Base-by-base conservation (phyloP, 2,888 invertebrate species). In the Autographa gamma region DNA sequence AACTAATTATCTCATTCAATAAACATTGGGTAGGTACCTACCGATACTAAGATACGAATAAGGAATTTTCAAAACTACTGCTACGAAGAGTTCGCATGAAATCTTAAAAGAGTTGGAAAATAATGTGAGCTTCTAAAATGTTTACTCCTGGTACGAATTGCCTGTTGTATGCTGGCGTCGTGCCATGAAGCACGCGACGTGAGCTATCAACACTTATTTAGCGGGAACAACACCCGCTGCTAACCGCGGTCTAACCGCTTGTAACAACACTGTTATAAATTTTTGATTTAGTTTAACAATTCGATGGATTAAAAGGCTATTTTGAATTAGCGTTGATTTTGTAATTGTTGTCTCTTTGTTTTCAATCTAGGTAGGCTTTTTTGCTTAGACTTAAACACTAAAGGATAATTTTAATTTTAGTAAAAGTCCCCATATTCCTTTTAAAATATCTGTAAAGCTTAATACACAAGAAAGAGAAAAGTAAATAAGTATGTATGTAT, bases 81-180 rank as follows among this genome's bases (percentile, higher is more conserved):
- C 72, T 66, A 66, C 56, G 41, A 64, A 80, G 76, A 80, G 71
- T 43, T 56, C 25, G 25, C 13, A 56, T 25, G 13, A 56, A 56
- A 19, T 8, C 19, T 48, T 48, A 6, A 61, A 60, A 38, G 38
- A 38, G 11, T 65, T n/a, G 9, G 65, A 68, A 72, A 68, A 72
- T 63, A 63, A 38, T 54, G 56, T 65, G 60, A 64, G 73, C 68
- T 68, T 72, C 63, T 68, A 80, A 77, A 77, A 80, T 80, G 81
- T 72, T 77, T 77, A 68, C 72, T 61, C 66, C 32, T 43, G 25
- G 73, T 63, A 77, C 81, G 68, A 77, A 80, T 80, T 80, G 73
- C 59, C 60, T 68, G 81, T 54, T 65, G 80, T 71, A 68, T 66
- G 77, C 77, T 80, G 81, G 77, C 77, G 63, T 65, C 34, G 58